phyloP scores from a whole-genome alignment of 2,113 vertebrate species.

The Chionis minor region DNA sequence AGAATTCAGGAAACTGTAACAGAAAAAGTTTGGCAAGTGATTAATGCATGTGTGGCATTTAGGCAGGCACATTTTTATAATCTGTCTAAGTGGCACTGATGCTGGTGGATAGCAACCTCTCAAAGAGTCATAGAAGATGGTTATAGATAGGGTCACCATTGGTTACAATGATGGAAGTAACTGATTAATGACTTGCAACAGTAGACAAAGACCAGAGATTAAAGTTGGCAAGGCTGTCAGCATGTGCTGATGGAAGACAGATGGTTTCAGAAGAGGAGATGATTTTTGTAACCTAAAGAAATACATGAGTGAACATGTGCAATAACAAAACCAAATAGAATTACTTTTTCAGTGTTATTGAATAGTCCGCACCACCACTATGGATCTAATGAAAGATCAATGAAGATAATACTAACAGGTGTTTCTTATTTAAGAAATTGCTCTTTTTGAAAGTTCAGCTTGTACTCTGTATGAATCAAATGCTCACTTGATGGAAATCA shows the following conservation, averaged over 20 bases:
- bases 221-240: slow-evolving; percentile 1
- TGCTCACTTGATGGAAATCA: neutral
- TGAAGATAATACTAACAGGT: slow-evolving; percentile 22
- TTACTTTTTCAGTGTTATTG: neutral
- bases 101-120: slow-evolving; percentile 4
- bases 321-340: neutral
- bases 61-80: slow-evolving; percentile 48
- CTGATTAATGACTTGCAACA: slow-evolving; percentile 48
- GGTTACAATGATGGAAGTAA: slow-evolving; percentile 28
- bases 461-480: neutral
- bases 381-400: neutral
- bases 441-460: neutral
- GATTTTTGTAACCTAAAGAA: slow-evolving; percentile 25
- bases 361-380: neutral
- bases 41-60: slow-evolving; percentile 33
- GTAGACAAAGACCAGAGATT: slow-evolving; percentile 7
- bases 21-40: slow-evolving; percentile 9
- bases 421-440: neutral
- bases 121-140: slow-evolving; percentile 12
- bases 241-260: slow-evolving; percentile 12
- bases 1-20: neutral
- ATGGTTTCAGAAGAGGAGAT: neutral
- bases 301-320: neutral
- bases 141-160: slow-evolving; percentile 41
- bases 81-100: neutral